Percentiles rank a stretch among this genome's conserved stretches.
These are phyloP conservation scores for Agrochola litura DNA, from an alignment of 2,888 invertebrate species.

Conservation along the genomic window DNA sequence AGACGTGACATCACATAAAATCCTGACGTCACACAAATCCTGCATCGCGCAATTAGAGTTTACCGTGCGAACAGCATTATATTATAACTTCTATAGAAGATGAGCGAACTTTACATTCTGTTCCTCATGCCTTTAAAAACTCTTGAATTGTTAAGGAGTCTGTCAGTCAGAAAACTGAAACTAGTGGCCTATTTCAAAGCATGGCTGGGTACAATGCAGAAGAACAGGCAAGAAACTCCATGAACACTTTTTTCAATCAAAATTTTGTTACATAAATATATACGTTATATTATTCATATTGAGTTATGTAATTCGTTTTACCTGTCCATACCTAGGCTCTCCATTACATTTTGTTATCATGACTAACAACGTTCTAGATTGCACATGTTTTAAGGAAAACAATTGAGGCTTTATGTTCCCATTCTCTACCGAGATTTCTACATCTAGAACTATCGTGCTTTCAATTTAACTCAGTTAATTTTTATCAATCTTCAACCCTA, in stretches of 20 bases:
- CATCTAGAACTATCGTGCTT: background rate
- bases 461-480: background rate
- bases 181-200: background rate
- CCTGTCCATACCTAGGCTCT: background rate
- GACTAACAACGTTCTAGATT: background rate
- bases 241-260: background rate
- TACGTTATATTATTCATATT: background rate
- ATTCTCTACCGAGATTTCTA: background rate
- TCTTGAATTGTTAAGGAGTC: background rate
- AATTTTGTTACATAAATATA: no score
- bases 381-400: background rate
- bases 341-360: background rate
- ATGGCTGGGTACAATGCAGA: background rate
- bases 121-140: no score
- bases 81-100: no score
- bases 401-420: background rate
- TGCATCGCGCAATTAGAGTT: no score
- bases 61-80: no score
- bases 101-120: no score
- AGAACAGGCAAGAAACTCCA: background rate
- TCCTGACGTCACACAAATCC: no score
- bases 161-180: background rate
- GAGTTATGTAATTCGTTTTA: background rate
- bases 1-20: no score
- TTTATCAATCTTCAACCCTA: background rate